These are phyloP conservation scores for Belonocnema kinseyi DNA, from an alignment of 1,140 invertebrate species.

Conservation along the genomic window DNA sequence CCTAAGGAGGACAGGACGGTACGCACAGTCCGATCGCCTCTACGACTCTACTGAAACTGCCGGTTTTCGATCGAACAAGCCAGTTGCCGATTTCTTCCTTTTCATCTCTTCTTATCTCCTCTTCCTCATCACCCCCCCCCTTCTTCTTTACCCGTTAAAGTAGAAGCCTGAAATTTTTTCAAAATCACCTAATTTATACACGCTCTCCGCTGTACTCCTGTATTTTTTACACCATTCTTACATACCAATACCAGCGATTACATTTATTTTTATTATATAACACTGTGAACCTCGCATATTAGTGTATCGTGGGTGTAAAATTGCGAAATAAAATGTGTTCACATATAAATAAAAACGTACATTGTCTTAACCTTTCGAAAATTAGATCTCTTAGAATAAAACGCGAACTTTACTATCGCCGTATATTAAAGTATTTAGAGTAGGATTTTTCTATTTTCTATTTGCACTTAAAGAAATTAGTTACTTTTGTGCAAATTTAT, in stretches of 20 bases:
- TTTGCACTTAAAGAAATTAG: no score
- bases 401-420: no score
- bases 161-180: not conserved
- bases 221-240: not conserved
- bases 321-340: no score
- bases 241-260: not conserved
- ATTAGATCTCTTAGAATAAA: no score
- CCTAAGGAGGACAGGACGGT: constrained; percentile 76
- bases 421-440: no score
- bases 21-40: constrained; percentile 73
- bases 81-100: constrained; percentile 49
- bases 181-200: constrained; percentile 2
- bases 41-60: constrained; percentile 73
- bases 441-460: no score
- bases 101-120: constrained; percentile 29
- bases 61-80: constrained; percentile 62
- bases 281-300: no score
- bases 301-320: no score
- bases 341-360: no score
- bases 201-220: not conserved
- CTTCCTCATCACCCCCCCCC: constrained; percentile 26
- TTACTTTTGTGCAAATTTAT: no score
- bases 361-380: no score
- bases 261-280: no score
- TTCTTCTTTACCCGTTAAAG: constrained; percentile 18